Evolutionary conservation across 2,113 vertebrate genomes (phyloP), one percentile per base, ranked within the genome.

Genomic region (Protomyctophum bolini): DNA sequence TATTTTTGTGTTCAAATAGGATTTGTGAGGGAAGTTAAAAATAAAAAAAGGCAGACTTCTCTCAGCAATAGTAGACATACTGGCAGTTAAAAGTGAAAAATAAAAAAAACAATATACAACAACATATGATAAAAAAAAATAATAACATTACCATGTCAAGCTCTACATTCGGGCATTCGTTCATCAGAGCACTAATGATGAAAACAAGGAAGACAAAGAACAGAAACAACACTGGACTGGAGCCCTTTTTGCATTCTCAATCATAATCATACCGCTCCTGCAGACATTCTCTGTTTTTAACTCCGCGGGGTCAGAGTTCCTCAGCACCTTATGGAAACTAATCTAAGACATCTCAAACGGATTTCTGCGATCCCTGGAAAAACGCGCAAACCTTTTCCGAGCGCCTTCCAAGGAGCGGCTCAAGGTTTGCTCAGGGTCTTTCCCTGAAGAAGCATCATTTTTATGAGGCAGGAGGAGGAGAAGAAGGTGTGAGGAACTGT

Each of bases 1-100:
- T 88, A 88, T 91, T 88, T 70, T 81, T 68, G 15, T 79, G 81
- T 79, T 83, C 86, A 85, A 89, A 88, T 85, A 90, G 78, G 75
- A 77, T 77, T 79, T 77, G 70, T 58, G 84, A 86, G 66, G 82
- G 66, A 86, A 81, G 79, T 80, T 81, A 51, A 79, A 87, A 85
- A 76, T 70, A 70, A 78, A 58, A 58, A 82, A 84, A 87, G 75
- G 79, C 85, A 82, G 77, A 85, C 75, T 62, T 78, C 82, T 82
- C 75, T 86, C 83, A 81, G 75, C 79, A 81, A 41, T 81, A 48
- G 58, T 84, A 88, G 79, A 83, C 84, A 84, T 85, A 86, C 83
- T 88, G 86, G 85, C 86, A 87, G 81, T 85, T 81, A 85, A 81
- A 65, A 80, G 80, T 83, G 74, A 69, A 86, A 86, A 85, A 84